Evolutionary conservation across 2,113 vertebrate species (phyloP).

Genomic region (Hippocampus zosterae): DNA sequence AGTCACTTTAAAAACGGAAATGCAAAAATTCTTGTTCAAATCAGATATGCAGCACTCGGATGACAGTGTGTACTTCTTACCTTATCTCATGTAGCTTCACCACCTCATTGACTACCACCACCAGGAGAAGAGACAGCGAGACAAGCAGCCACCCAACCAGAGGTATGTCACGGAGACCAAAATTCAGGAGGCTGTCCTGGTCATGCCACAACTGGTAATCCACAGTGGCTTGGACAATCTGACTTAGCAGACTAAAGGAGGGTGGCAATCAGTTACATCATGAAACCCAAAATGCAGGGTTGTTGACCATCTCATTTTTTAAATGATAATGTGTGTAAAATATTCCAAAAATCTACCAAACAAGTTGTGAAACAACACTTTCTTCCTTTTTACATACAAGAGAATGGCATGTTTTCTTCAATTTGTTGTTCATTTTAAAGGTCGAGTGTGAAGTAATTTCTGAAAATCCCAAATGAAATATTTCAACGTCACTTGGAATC

Average conservation of each 20-base stretch:
- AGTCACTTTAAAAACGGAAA: not conserved
- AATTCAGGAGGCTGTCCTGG: conserved; percentile 65
- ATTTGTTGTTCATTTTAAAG: too few relatives aligned
- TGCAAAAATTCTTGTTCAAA: not conserved
- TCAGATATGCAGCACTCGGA: not conserved
- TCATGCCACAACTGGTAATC: conserved; percentile 91
- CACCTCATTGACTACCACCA: conserved; percentile 89
- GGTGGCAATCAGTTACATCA: not conserved
- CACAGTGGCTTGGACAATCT: conserved; percentile 84
- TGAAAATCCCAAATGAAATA: too few relatives aligned
- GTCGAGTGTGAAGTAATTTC: too few relatives aligned
- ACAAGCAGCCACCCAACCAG: conserved; percentile 85
- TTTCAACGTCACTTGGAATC: too few relatives aligned
- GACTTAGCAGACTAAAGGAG: conserved; percentile 79
- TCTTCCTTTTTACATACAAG: too few relatives aligned
- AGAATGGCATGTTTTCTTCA: too few relatives aligned
- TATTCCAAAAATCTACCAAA: too few relatives aligned
- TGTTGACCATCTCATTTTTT: too few relatives aligned
- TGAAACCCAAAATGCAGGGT: too few relatives aligned
- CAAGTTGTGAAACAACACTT: too few relatives aligned
- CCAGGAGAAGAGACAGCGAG: conserved; percentile 84
- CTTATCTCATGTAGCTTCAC: conserved; percentile 97
- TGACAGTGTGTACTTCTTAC: conserved; percentile 51
- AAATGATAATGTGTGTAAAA: not conserved
- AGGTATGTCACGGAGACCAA: conserved; percentile 77